Evolutionary conservation across 2,113 vertebrate species (phyloP).

Genomic region (Mohoua ochrocephala): DNA sequence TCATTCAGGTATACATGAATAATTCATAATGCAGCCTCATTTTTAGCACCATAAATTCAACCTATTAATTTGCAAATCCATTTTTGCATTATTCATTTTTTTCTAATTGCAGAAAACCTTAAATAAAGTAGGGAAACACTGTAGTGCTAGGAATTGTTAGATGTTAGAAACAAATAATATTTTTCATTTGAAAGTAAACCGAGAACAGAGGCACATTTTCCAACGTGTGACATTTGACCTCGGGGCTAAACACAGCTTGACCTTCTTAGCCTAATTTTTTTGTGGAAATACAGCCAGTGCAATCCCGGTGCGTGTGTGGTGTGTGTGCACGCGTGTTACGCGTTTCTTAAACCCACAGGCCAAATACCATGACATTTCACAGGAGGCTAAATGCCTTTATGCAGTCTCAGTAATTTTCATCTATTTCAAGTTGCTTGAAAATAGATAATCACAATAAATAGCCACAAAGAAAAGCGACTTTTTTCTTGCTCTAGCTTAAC

Average conservation of each 20-base stretch:
- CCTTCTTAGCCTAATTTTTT: neutral
- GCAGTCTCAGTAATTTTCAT: neutral
- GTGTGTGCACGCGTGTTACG: rapidly evolving
- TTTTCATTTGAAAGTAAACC: neutral
- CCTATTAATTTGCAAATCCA: slow-evolving; percentile 41
- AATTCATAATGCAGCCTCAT: slow-evolving; percentile 18
- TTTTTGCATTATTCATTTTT: slow-evolving; percentile 51
- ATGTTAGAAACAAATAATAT: neutral
- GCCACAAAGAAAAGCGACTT: neutral
- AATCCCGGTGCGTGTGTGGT: neutral
- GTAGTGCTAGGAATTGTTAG: neutral
- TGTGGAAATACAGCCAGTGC: neutral
- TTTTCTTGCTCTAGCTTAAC: neutral
- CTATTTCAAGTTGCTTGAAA: neutral
- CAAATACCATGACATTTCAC: neutral
- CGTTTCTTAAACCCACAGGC: neutral
- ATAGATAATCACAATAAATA: neutral
- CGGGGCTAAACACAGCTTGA: neutral
- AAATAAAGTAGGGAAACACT: slow-evolving; percentile 1
- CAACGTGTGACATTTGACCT: neutral
- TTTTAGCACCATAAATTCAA: slow-evolving; percentile 20
- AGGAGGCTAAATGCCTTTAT: neutral
- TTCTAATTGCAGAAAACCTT: slow-evolving; percentile 35
- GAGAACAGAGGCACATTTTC: neutral
- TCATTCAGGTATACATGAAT: slow-evolving; percentile 41